A percentile compares a stretch with the other conserved stretches of the same genome.
phyloP scores from a whole-genome alignment of 2,797 vertebrate species.

The Gymnothorax javanicus region DNA sequence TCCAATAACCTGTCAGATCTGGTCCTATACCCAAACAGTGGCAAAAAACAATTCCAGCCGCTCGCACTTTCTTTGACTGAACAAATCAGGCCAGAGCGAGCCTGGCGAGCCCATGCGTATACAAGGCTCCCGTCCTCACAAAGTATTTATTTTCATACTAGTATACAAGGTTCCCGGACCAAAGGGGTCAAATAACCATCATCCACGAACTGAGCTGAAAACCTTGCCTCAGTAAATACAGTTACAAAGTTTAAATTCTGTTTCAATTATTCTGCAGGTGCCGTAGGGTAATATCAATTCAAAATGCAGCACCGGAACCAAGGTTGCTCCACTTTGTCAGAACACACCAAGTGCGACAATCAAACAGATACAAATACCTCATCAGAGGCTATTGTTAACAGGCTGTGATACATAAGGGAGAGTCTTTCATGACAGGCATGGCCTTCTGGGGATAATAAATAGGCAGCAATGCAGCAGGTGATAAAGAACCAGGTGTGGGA shows the following conservation, averaged over 20 bases:
- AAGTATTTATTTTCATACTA: too few relatives aligned
- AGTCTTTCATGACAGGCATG: neutral
- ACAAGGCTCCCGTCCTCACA: too few relatives aligned
- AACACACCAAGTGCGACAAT: neutral
- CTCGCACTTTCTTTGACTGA: too few relatives aligned
- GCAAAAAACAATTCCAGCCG: too few relatives aligned
- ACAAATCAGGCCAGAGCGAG: too few relatives aligned
- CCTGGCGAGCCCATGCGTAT: too few relatives aligned
- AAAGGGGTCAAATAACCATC: neutral
- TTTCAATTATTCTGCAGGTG: neutral
- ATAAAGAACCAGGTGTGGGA: slow-evolving; percentile 10
- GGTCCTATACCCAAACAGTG: too few relatives aligned
- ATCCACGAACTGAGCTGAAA: neutral
- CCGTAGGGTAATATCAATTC: neutral
- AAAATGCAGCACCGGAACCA: neutral
- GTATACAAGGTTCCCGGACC: too few relatives aligned
- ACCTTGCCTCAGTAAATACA: neutral
- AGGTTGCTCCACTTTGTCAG: neutral
- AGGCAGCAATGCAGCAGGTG: neutral
- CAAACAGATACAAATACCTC: neutral
- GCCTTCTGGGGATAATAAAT: neutral
- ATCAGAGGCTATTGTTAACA: neutral
- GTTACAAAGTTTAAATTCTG: neutral
- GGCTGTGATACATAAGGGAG: neutral
- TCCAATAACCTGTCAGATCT: too few relatives aligned